phyloP scores from a whole-genome alignment of 2,888 invertebrate species.

The Drosophila mettleri region DNA sequence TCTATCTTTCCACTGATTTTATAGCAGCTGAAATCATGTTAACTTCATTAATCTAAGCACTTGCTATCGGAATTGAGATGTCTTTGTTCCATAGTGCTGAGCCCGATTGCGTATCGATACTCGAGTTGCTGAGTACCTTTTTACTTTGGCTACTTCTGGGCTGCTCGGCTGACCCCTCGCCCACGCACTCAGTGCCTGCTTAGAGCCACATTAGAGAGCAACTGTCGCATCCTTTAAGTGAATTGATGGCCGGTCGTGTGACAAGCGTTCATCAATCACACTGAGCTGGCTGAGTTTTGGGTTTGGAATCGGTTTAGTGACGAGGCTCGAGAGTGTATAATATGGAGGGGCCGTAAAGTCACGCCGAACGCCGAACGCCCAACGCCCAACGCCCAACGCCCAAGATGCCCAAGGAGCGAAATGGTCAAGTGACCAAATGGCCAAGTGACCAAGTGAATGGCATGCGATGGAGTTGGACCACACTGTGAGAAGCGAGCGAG shows the following conservation, averaged over 20 bases:
- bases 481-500: constrained; percentile 33
- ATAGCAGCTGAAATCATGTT: no score
- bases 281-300: constrained; percentile 27
- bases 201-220: constrained; percentile 35
- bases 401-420: constrained; percentile 54
- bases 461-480: constrained; percentile 14
- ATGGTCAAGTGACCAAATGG: constrained; percentile 24
- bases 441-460: constrained; percentile 66
- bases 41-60: not conserved
- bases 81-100: constrained; percentile 33
- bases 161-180: constrained; percentile 3
- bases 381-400: constrained; percentile 70
- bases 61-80: not conserved
- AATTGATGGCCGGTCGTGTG: constrained; percentile 70
- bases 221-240: constrained; percentile 67
- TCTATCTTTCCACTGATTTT: no score
- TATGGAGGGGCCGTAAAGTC: constrained; percentile 12
- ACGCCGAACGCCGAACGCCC: constrained; percentile 64
- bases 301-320: constrained; percentile 13
- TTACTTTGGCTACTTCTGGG: constrained; percentile 2
- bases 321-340: constrained; percentile 24
- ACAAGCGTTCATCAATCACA: constrained; percentile 80
- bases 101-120: constrained; percentile 22
- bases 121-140: constrained; percentile 12
- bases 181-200: constrained; percentile 1